A percentile compares a stretch with the other conserved stretches of the same genome.
These are phyloP conservation scores for Pimephales promelas DNA, from an alignment of 2,113 vertebrate genomes.

Conservation along the genomic window DNA sequence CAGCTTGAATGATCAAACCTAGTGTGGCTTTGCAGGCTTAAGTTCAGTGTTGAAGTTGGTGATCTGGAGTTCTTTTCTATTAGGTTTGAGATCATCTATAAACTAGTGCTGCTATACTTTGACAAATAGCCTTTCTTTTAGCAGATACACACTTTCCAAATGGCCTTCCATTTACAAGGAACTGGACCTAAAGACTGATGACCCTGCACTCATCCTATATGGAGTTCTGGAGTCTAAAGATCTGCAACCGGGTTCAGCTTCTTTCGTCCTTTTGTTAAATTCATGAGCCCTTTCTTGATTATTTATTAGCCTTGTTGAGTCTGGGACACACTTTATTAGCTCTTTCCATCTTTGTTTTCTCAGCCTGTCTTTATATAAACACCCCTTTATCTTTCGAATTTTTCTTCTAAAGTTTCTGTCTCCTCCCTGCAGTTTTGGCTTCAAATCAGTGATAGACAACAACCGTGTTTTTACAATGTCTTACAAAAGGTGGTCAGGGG, in stretches of 20 bases:
- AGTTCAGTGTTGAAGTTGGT: no score
- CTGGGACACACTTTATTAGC: slow-evolving; percentile 31
- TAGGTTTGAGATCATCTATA: background rate
- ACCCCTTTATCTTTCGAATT: background rate
- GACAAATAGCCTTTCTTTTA: background rate
- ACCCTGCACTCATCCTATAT: background rate
- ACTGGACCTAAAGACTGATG: background rate
- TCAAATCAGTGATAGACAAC: slow-evolving; percentile 11
- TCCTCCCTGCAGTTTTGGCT: slow-evolving; percentile 9
- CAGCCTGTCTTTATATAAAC: slow-evolving; percentile 19
- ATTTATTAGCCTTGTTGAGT: slow-evolving; percentile 54
- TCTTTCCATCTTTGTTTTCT: slow-evolving; percentile 27
- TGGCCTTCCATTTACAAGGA: slow-evolving; percentile 8
- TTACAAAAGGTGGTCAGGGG: slow-evolving; percentile 1
- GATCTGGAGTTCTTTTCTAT: background rate
- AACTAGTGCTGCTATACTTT: background rate
- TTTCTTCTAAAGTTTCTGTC: background rate
- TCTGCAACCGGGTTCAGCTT: slow-evolving; percentile 18
- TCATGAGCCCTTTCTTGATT: slow-evolving; percentile 47
- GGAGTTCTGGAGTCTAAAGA: background rate
- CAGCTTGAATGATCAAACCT: slow-evolving; percentile 4
- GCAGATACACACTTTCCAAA: background rate
- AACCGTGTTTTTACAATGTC: slow-evolving; percentile 11
- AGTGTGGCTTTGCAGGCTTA: background rate
- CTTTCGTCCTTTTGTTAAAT: slow-evolving; percentile 41